Base-by-base conservation (phyloP, 2,797 vertebrate species). In the Arrhamphus sclerolepis region DNA sequence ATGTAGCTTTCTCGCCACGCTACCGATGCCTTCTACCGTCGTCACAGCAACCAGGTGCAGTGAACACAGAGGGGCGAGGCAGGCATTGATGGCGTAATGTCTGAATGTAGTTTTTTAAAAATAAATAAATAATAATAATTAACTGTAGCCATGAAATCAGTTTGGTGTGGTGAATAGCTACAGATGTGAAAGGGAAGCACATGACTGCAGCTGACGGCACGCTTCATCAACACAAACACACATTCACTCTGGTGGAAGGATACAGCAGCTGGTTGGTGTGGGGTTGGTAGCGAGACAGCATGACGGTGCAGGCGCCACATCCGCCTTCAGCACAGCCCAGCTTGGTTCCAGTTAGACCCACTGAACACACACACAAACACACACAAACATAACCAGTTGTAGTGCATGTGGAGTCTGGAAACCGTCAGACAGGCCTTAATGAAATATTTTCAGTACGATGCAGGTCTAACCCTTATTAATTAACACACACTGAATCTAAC, bases 261-360 rank as follows among this genome's bases (percentile, higher is more conserved):
- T 99, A 98, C 97, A 94, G 7, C 2, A 96, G 90, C 82, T 91
- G 91, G 41, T 93, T 85, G 61, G 66, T 88, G 70, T 90, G 78
- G 0, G 62, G 77, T 48, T 95, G 89, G 43, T 92, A 95, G 76
- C 90, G 93, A 72, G 97, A 99, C 60, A 98, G 66, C 97, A 99
- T 97, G 73, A 98, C 96, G 0, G 97, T 98, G 52, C 97, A 99
- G 50, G 97, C 95, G 5, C 97, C 97, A 59, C 97, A 99, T 52
- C 96, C 96, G 0, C 97, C 97, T 85, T 98, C 97, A 70, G 95
- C 95, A 78, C 97, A 98, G 59, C 96, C 97, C 44, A 98, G 93
- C 66, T 99, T 99, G 38, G 96, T 97, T 57, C 97, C 97, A 4
- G 92, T 93, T 7, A 99, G 83, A 34, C 94, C 93, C 94, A 98